Conservation (phyloP, 2,797 vertebrate species). For the Neosilurus hyrtlii region DNA sequence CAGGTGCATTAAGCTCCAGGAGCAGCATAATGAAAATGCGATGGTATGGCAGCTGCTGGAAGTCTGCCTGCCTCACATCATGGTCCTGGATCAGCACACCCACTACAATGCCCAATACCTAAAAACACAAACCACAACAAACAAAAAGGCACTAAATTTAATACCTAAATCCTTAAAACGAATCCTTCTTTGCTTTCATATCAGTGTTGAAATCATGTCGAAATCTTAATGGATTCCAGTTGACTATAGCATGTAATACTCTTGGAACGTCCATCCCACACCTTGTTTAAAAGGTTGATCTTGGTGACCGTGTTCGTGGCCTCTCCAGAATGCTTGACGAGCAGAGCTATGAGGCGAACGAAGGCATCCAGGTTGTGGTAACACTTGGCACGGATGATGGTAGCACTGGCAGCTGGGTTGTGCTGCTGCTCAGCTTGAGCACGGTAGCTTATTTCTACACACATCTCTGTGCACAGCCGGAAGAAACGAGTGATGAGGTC, state of each 20-base stretch:
- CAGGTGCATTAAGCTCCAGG: slow-evolving; percentile 95
- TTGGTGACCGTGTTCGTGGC: slow-evolving; percentile 98
- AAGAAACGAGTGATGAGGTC: slow-evolving; percentile 99
- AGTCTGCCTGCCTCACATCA: slow-evolving; percentile 95
- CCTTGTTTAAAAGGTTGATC: slow-evolving; percentile 99
- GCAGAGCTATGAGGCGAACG: slow-evolving; percentile 91
- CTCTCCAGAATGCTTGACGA: slow-evolving; percentile 98
- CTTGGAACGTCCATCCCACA: slow-evolving; percentile 49
- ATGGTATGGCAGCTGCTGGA: slow-evolving; percentile 97
- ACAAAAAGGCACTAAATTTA: neutral
- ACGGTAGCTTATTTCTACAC: slow-evolving; percentile 97
- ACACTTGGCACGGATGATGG: slow-evolving; percentile 97
- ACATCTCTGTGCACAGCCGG: slow-evolving; percentile 98
- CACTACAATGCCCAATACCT: slow-evolving; percentile 98
- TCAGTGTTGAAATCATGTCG: neutral
- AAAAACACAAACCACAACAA: neutral
- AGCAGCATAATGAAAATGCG: slow-evolving; percentile 99
- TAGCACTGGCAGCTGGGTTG: slow-evolving; percentile 95
- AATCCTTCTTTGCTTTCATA: neutral
- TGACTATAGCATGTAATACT: neutral
- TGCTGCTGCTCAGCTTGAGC: slow-evolving; percentile 98
- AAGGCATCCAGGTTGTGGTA: slow-evolving; percentile 99
- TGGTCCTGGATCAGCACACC: slow-evolving; percentile 98
- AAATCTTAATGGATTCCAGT: neutral
- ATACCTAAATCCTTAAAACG: neutral